A percentile compares a stretch with the other conserved stretches of the same genome.
phyloP scores from a whole-genome alignment of 2,113 vertebrate genomes.

The Leucoraja erinaceus region DNA sequence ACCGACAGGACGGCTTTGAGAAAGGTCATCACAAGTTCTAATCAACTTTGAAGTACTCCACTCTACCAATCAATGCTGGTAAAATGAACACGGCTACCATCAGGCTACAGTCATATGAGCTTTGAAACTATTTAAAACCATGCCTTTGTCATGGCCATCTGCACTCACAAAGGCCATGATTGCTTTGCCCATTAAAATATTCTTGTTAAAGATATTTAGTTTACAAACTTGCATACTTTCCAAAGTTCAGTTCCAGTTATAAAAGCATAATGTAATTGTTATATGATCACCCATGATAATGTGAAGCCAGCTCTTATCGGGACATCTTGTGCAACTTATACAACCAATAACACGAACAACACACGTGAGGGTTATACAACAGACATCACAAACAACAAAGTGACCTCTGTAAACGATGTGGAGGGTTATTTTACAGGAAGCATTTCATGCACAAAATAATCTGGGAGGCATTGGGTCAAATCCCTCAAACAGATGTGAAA shows the following conservation, averaged over 20 bases:
- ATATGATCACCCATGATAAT: not conserved
- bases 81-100: not conserved
- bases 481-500: slow-evolving; percentile 19
- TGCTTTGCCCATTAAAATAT: not conserved
- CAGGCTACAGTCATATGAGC: not conserved
- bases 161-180: not conserved
- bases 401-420: not conserved
- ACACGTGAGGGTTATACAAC: too few relatives aligned
- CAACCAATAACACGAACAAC: too few relatives aligned
- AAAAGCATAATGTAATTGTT: not conserved
- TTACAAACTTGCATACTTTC: not conserved
- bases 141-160: not conserved
- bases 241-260: not conserved
- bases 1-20: too few relatives aligned
- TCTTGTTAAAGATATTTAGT: not conserved
- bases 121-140: not conserved
- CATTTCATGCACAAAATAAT: not conserved
- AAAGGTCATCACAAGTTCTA: too few relatives aligned
- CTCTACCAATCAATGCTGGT: not conserved
- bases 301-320: not conserved
- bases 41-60: not conserved
- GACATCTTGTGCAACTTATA: not conserved
- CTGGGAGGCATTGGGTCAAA: not conserved
- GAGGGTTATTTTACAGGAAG: not conserved
- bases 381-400: not conserved